phyloP scores from a whole-genome alignment of 2,888 invertebrate species.

The Caenorhabditis doughertyi region DNA sequence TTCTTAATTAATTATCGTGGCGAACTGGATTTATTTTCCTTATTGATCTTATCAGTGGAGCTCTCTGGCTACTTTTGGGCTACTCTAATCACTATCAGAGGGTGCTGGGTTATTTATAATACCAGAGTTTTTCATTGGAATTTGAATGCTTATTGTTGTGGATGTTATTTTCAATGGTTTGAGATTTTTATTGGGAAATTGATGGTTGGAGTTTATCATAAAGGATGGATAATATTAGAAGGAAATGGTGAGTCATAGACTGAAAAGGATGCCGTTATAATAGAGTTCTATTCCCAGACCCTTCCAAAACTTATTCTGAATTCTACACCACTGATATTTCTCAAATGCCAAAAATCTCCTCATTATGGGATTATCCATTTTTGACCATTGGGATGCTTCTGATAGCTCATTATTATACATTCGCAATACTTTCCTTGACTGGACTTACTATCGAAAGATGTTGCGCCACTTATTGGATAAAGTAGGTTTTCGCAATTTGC shows the following conservation, averaged over 20 bases:
- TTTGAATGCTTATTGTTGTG: background rate
- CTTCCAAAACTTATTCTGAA: background rate
- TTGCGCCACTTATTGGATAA: background rate
- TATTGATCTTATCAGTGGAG: background rate
- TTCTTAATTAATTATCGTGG: background rate
- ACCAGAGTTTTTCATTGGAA: slow-evolving; percentile 7
- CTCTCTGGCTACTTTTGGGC: background rate
- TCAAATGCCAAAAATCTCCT: background rate
- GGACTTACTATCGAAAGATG: background rate
- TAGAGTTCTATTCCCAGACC: background rate
- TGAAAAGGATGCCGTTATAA: background rate
- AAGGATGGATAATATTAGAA: slow-evolving; percentile 12
- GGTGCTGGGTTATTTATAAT: background rate
- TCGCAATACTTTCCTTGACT: background rate
- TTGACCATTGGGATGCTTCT: background rate
- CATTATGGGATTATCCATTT: slow-evolving; percentile 1
- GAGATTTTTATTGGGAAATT: background rate
- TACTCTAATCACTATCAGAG: background rate
- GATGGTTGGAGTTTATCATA: slow-evolving; percentile 8
- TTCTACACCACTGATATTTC: background rate
- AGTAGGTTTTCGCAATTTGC: too few species aligned
- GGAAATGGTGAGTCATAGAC: slow-evolving; percentile 17
- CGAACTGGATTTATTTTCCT: background rate
- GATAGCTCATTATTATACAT: background rate
- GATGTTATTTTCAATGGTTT: slow-evolving; percentile 23